Evolutionary conservation across 1,140 invertebrate species (phyloP).

Genomic region (Hyles vespertilio): DNA sequence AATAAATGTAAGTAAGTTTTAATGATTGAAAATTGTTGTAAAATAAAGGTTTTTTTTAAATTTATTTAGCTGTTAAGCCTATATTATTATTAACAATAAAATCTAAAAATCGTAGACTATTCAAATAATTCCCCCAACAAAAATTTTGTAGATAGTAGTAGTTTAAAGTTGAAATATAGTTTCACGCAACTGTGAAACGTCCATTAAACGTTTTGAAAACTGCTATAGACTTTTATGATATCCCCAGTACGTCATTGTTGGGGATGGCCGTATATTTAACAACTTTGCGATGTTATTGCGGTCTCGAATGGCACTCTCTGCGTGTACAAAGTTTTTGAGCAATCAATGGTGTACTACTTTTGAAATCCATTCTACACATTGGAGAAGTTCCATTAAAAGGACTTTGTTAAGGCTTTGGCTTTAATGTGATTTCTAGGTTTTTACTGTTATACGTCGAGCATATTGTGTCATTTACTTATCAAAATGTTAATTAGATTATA

Average conservation of each 20-base stretch:
- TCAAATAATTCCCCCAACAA: constrained; percentile 22
- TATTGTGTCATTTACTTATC: too few relatives aligned
- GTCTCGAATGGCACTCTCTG: neutral
- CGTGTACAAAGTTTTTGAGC: too few relatives aligned
- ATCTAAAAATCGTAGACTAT: constrained; percentile 14
- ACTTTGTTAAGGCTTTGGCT: too few relatives aligned
- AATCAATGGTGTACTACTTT: too few relatives aligned
- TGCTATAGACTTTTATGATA: constrained; percentile 44
- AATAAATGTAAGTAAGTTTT: too few relatives aligned
- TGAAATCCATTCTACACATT: too few relatives aligned
- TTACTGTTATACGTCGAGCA: too few relatives aligned
- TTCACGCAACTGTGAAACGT: constrained; percentile 23
- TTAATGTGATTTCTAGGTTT: too few relatives aligned
- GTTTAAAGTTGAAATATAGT: constrained; percentile 35
- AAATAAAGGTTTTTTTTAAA: neutral
- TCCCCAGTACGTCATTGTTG: constrained; percentile 29
- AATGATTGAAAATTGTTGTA: too few relatives aligned
- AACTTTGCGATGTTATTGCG: constrained; percentile 34
- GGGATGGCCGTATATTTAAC: constrained; percentile 32
- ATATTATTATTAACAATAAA: neutral
- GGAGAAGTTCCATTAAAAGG: too few relatives aligned
- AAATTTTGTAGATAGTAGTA: constrained; percentile 17
- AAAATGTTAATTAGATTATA: too few relatives aligned
- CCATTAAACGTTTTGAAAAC: constrained; percentile 45
- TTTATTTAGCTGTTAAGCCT: neutral